Evolutionary conservation across 2,113 vertebrate species (phyloP).

Genomic region (Hystrix cristata): DNA sequence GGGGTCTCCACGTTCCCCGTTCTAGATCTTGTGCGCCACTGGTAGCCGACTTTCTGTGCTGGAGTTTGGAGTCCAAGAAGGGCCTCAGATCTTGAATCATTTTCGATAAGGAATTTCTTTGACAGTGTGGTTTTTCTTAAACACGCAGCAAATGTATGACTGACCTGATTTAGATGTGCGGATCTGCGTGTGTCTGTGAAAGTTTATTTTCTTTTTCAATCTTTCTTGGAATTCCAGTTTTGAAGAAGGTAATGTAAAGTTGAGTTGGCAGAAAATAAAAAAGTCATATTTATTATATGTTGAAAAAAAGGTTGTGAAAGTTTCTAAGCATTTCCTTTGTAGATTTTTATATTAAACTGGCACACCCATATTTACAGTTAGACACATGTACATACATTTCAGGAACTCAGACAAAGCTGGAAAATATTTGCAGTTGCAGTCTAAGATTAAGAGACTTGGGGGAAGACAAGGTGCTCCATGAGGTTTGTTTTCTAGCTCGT

Average conservation of each 20-base stretch:
- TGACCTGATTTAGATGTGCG: neutral
- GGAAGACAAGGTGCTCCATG: neutral
- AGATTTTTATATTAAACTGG: neutral
- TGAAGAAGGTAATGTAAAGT: neutral
- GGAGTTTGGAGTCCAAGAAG: neutral
- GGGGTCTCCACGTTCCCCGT: neutral
- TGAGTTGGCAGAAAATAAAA: neutral
- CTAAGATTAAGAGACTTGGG: neutral
- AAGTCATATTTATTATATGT: neutral
- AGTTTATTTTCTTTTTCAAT: neutral
- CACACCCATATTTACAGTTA: neutral
- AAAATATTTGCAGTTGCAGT: neutral
- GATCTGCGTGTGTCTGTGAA: neutral
- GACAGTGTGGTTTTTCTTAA: neutral
- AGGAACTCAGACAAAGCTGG: neutral
- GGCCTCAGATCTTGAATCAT: neutral
- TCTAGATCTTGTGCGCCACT: neutral
- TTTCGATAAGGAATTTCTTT: neutral
- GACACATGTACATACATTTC: neutral
- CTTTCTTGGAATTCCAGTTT: neutral
- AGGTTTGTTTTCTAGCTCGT: neutral
- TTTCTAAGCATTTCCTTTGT: neutral
- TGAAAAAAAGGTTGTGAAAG: neutral
- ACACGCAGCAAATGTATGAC: neutral
- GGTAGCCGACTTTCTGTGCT: neutral